phyloP scores from a whole-genome alignment of 2,113 vertebrate genomes.

The Pipra filicauda region DNA sequence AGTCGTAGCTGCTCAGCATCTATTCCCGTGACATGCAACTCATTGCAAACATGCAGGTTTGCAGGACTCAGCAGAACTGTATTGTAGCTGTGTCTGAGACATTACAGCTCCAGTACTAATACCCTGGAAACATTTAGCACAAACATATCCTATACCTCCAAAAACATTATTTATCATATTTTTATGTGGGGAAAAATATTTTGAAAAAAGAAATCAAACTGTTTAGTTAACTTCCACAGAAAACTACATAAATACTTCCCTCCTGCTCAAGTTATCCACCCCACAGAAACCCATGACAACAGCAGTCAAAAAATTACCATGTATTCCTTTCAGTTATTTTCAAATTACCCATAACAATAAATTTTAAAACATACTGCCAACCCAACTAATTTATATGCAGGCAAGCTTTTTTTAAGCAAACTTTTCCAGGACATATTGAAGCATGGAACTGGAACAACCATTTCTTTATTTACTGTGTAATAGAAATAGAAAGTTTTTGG shows the following conservation, averaged over 20 bases:
- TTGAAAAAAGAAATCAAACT: not conserved
- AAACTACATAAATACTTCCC: not conserved
- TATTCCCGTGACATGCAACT: not conserved
- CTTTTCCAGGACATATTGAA: not conserved
- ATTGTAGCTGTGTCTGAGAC: not conserved
- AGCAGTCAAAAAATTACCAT: not conserved
- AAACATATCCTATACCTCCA: not conserved
- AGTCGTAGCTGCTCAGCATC: not conserved
- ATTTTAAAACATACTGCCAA: not conserved
- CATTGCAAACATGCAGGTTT: not conserved
- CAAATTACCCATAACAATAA: not conserved
- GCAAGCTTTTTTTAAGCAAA: not conserved
- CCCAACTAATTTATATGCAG: not conserved
- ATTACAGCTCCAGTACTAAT: not conserved
- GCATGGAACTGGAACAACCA: not conserved
- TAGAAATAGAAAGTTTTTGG: not conserved
- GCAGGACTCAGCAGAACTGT: not conserved
- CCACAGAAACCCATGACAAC: not conserved
- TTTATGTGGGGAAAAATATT: not conserved
- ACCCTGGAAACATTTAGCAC: not conserved
- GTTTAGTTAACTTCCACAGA: not conserved
- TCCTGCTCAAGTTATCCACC: not conserved
- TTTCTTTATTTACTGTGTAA: constrained; percentile 8
- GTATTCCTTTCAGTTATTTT: not conserved
- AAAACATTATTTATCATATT: not conserved